Base-by-base conservation (phyloP, 37 sponge, comb jelly and placozoan species). In the Agelas oroides region DNA sequence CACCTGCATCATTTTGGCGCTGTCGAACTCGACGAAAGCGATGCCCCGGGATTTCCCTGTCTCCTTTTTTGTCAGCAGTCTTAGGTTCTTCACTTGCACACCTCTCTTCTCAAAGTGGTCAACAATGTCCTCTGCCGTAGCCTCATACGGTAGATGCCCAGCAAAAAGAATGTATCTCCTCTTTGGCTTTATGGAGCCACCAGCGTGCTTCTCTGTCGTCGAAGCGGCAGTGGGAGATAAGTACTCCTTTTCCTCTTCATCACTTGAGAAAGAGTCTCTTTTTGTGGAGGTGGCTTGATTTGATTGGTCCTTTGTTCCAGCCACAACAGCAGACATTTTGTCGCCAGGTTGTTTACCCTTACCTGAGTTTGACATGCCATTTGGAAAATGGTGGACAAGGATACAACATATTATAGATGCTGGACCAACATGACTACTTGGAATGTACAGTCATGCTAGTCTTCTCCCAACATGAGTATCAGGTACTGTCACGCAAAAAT, bases 141-240 rank as follows among this genome's bases (percentile, higher is more conserved):
- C 77, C 73, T 67, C 34, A n/a, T 30, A 83, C 20, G 96, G 90
- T 24, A 95, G 65, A 63, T 95, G 92, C 1, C 96, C 96, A 65
- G 83, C 31, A 52, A 93, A 93, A 3, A 89, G 38, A 18, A 89
- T 77, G 79, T 89, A 93, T 20, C 90, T 60, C 18, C 69, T 59
- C 70, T 58, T 37, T 11, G 62, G 27, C 12, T 40, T 76, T 65
- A 17, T 65, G 63, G 28, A 32, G 31, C 5, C 20, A 12, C 46
- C 46, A 46, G 3, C 6, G 8, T 46, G 21, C 1, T 19, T 77
- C 33, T 31, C 11, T 2, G 18, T 20, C 14, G 61, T 35, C 30
- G 15, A 11, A n/a, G n/a, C n/a, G n/a, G n/a, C n/a, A n/a, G n/a
- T n/a, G n/a, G n/a, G n/a, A n/a, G n/a, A n/a, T n/a, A n/a, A n/a